phyloP scores from a whole-genome alignment of 2,797 vertebrate genomes.

The Nyctibius grandis region DNA sequence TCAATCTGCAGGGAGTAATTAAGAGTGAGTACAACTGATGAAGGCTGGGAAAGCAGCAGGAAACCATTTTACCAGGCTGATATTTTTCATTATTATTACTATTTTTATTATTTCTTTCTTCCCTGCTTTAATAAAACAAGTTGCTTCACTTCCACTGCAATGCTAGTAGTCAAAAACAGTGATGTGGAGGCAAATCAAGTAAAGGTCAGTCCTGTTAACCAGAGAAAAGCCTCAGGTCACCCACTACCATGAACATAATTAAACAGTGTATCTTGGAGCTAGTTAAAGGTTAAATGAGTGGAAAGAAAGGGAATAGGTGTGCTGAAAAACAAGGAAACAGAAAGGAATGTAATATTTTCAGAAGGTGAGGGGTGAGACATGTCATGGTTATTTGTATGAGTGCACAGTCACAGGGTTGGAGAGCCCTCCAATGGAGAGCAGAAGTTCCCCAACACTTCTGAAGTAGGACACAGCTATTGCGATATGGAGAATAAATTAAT shows the following conservation, averaged over 20 bases:
- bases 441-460: not conserved
- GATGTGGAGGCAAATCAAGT: not conserved
- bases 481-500: not conserved
- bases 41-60: not conserved
- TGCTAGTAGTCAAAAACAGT: not conserved
- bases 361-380: not conserved
- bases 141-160: not conserved
- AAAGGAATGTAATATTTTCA: not conserved
- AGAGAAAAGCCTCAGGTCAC: conserved; percentile 20
- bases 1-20: not conserved
- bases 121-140: not conserved
- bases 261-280: not conserved
- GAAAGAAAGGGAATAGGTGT: not conserved
- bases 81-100: not conserved
- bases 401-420: not conserved
- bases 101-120: not conserved
- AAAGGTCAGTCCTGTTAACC: conserved; percentile 48
- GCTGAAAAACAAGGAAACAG: not conserved
- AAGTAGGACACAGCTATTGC: not conserved
- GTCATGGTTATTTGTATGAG: not conserved
- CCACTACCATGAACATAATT: conserved; percentile 1
- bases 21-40: not conserved
- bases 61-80: not conserved
- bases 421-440: not conserved
- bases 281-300: conserved; percentile 42